Conservation (phyloP, 2,113 vertebrate genomes). For the Amazona guildingii region DNA sequence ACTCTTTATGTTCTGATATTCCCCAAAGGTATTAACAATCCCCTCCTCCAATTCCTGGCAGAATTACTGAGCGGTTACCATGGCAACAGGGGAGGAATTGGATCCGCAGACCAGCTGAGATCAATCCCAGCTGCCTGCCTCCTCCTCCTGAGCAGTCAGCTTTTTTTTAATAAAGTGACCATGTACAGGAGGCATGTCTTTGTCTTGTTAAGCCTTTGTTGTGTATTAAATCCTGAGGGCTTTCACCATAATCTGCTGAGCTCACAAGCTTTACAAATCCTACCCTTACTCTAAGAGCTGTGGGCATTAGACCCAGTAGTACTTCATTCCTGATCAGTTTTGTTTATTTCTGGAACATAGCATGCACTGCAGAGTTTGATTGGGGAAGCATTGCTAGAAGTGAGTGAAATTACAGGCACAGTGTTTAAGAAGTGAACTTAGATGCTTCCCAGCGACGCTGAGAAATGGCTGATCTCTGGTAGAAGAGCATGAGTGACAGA, state of each 20-base stretch:
- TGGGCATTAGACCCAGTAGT: background rate
- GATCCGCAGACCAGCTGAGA: constrained; percentile 38
- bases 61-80: constrained; percentile 72
- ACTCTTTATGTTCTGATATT: background rate
- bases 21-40: background rate
- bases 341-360: background rate
- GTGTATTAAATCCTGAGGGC: constrained; percentile 21
- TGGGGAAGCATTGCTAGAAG: background rate
- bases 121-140: constrained; percentile 42
- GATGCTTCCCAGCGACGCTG: background rate
- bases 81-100: constrained; percentile 43
- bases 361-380: background rate
- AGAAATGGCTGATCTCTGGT: background rate
- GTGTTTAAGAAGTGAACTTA: background rate
- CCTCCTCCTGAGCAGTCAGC: constrained; percentile 18
- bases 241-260: constrained; percentile 36
- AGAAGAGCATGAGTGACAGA: background rate
- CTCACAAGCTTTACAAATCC: background rate
- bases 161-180: constrained; percentile 42
- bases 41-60: constrained; percentile 21
- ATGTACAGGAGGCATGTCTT: constrained; percentile 19
- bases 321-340: background rate
- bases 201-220: constrained; percentile 51
- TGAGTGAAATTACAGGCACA: background rate
- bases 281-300: background rate